These are phyloP conservation scores for Agrotis clavis DNA, from an alignment of 2,888 invertebrate species.

Conservation along the genomic window DNA sequence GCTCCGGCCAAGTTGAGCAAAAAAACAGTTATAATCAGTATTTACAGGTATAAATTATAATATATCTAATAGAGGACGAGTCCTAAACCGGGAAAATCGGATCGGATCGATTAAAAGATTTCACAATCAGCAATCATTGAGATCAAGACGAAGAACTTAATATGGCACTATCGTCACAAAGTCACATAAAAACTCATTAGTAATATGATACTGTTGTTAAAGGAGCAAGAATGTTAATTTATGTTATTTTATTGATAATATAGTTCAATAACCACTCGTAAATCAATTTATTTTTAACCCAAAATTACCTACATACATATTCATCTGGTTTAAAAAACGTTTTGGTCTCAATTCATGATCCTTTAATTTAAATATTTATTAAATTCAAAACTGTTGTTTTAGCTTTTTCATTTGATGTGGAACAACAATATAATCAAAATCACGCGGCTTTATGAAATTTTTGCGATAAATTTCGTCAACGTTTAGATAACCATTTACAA, in stretches of 20 bases:
- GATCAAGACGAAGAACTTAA: neutral
- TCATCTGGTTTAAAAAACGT: slow-evolving; percentile 4
- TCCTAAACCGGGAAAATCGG: neutral
- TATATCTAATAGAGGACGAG: neutral
- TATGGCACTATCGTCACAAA: neutral
- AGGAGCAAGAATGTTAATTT: neutral
- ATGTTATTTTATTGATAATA: slow-evolving; percentile 16
- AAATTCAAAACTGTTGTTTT: slow-evolving; percentile 8
- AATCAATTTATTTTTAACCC: slow-evolving; percentile 3
- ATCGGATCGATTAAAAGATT: no score
- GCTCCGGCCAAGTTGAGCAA: no score
- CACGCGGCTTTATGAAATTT: slow-evolving; percentile 34
- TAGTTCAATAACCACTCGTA: neutral
- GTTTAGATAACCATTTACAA: slow-evolving; percentile 13
- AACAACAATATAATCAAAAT: slow-evolving; percentile 36
- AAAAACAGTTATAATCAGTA: no score
- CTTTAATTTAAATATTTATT: slow-evolving; percentile 22
- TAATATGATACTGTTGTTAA: slow-evolving; percentile 1
- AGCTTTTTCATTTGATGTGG: slow-evolving; percentile 1
- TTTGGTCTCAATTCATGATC: neutral
- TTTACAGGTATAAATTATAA: no score
- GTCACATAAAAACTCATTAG: neutral
- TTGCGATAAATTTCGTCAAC: slow-evolving; percentile 39
- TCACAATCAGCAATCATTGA: neutral
- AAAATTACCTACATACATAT: slow-evolving; percentile 24